phyloP scores from a whole-genome alignment of 2,797 vertebrate species.

The Tamandua tetradactyla region DNA sequence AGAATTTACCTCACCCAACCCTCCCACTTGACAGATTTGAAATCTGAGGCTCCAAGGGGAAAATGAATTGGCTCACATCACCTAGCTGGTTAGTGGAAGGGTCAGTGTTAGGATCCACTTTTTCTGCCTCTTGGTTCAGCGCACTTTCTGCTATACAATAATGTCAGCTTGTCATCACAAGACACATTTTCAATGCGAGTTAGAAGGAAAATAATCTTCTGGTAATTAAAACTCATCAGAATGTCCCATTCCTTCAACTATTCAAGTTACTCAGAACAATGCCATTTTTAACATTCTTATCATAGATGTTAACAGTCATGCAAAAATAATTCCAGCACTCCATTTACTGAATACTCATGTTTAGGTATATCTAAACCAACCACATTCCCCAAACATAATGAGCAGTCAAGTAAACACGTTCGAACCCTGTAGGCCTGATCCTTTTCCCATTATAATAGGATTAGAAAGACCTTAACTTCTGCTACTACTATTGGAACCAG shows the following conservation, averaged over 20 bases:
- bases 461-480: slow-evolving; percentile 67
- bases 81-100: neutral
- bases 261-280: neutral
- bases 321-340: neutral
- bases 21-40: neutral
- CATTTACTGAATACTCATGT: neutral
- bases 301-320: neutral
- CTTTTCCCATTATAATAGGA: slow-evolving; percentile 53
- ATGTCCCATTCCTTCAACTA: neutral
- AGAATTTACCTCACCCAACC: fast-evolving
- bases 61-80: no score
- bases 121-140: neutral
- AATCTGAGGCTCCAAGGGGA: neutral
- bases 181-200: neutral
- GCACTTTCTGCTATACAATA: neutral
- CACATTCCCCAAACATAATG: neutral
- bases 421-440: neutral
- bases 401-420: neutral
- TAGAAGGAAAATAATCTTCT: neutral
- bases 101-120: neutral
- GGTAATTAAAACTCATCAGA: neutral
- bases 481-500: slow-evolving; percentile 64
- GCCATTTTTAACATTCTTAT: neutral
- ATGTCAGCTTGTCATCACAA: neutral
- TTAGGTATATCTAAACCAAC: neutral